These are phyloP conservation scores for Nyctibius bracteatus DNA, from an alignment of 2,113 vertebrate species.

Conservation along the genomic window DNA sequence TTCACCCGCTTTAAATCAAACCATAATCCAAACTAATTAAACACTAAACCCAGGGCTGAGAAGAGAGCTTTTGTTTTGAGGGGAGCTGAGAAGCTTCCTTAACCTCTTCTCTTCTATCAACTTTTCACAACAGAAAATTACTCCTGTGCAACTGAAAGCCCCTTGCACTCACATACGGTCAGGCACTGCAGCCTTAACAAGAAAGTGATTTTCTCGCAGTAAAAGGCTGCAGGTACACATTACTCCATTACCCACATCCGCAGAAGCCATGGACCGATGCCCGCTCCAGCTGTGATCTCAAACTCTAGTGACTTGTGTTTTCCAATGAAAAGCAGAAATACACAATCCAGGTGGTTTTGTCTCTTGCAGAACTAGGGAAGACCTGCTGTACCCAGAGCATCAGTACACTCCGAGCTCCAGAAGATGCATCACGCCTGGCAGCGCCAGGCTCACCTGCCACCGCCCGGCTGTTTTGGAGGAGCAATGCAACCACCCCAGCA, in stretches of 20 bases:
- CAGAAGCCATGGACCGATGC: not conserved
- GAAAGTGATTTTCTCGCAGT: not conserved
- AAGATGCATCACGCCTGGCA: rapidly evolving
- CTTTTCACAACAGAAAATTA: conserved; percentile 6
- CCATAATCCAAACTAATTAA: conserved; percentile 71
- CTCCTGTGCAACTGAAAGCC: not conserved
- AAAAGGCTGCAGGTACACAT: not conserved
- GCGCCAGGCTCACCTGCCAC: rapidly evolving
- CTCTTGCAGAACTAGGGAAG: not conserved
- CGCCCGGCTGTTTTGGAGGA: rapidly evolving
- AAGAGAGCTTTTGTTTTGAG: conserved; percentile 45
- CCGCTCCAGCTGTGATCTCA: not conserved
- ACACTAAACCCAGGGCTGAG: conserved; percentile 55
- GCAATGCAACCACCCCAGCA: rapidly evolving
- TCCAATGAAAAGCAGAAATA: not conserved
- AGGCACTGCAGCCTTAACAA: not conserved
- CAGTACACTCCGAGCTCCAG: not conserved
- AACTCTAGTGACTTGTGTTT: not conserved
- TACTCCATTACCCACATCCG: not conserved
- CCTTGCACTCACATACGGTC: not conserved
- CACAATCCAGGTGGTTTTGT: not conserved
- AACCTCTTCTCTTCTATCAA: conserved; percentile 47
- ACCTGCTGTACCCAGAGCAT: not conserved
- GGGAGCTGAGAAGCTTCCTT: conserved; percentile 33
- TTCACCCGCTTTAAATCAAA: conserved; percentile 46